Evolutionary conservation across 2,888 invertebrate species (phyloP).

Genomic region (Entomobrya multifasciata): DNA sequence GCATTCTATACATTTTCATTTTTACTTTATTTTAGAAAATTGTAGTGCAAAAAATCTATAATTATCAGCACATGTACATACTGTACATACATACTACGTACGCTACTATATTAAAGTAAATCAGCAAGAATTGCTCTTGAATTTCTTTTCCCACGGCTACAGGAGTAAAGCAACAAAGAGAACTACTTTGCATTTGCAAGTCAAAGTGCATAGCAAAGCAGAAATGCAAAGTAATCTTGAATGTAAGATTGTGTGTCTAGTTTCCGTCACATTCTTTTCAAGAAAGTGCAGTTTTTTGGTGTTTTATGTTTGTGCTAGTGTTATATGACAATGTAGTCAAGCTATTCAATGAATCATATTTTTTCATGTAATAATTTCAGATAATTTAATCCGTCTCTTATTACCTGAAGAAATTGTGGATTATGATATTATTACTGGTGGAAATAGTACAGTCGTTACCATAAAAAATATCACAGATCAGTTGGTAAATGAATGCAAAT

Average conservation of each 20-base stretch:
- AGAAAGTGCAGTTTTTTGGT: not conserved
- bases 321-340: too few relatives aligned
- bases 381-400: slow-evolving; percentile 56
- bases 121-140: too few relatives aligned
- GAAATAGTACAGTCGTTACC: not conserved
- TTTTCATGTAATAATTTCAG: slow-evolving; percentile 43
- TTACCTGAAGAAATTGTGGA: slow-evolving; percentile 14
- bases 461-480: slow-evolving; percentile 20
- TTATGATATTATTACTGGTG: slow-evolving; percentile 29
- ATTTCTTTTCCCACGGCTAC: not conserved
- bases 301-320: not conserved
- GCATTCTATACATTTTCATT: too few relatives aligned
- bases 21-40: too few relatives aligned
- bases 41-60: too few relatives aligned
- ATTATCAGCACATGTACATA: slow-evolving; percentile 3
- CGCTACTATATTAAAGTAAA: too few relatives aligned
- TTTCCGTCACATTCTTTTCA: too few relatives aligned
- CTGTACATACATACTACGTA: too few relatives aligned
- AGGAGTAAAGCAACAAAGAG: not conserved
- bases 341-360: not conserved
- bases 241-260: too few relatives aligned
- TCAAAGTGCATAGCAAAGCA: too few relatives aligned
- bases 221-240: too few relatives aligned
- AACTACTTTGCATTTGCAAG: not conserved
- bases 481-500: slow-evolving; percentile 35